These are phyloP conservation scores for Chaitophorus viminalis DNA, from an alignment of 2,888 invertebrate species.

Conservation along the genomic window DNA sequence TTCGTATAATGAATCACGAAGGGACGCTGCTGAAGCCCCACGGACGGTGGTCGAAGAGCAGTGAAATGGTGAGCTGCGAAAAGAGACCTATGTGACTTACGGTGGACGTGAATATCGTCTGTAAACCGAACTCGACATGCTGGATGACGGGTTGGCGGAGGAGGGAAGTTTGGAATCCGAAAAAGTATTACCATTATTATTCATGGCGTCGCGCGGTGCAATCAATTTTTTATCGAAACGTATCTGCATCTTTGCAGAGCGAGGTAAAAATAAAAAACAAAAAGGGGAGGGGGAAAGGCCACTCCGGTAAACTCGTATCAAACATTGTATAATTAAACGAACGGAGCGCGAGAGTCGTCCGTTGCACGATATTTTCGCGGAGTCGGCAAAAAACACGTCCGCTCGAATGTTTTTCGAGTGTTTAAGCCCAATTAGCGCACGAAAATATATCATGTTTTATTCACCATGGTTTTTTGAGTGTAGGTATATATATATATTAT, in stretches of 20 bases:
- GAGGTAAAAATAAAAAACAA: too few species aligned
- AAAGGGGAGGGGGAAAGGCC: too few species aligned
- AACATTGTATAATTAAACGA: slow-evolving; percentile 37
- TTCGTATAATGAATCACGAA: slow-evolving; percentile 25
- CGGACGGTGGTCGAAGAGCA: not conserved
- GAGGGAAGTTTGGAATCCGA: not conserved
- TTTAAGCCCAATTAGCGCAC: slow-evolving; percentile 40
- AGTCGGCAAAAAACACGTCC: slow-evolving; percentile 26
- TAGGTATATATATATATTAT: not conserved
- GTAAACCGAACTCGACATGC: too few species aligned
- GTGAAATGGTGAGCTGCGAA: not conserved
- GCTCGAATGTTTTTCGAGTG: slow-evolving; percentile 35
- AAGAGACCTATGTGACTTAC: slow-evolving; percentile 5
- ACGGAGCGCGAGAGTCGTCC: not conserved
- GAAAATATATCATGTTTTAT: slow-evolving; percentile 29
- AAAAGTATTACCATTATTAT: slow-evolving; percentile 10
- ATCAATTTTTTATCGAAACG: slow-evolving; percentile 33
- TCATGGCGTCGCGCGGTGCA: not conserved
- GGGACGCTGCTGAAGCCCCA: not conserved
- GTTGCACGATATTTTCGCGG: not conserved
- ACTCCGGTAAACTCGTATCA: slow-evolving; percentile 3
- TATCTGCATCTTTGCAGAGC: not conserved
- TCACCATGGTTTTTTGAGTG: not conserved
- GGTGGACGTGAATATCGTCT: not conserved
- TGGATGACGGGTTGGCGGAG: not conserved